Evolutionary conservation across 2,888 invertebrate genomes (phyloP), one percentile per base, ranked within the genome.

Genomic region (Furcula furcula): DNA sequence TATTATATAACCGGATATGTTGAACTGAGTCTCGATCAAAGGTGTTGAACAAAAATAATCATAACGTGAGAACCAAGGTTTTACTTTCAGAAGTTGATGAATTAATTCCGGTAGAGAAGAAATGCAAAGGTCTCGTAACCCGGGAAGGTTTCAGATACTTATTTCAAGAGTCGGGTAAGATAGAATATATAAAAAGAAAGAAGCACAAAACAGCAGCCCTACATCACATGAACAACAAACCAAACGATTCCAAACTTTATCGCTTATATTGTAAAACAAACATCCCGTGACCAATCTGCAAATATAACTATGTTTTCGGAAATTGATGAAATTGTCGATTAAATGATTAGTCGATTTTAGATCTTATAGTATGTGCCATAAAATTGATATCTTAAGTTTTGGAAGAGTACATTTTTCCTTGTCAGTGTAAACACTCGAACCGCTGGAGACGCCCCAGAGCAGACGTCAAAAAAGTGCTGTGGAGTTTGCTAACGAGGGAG

Each of bases 391-490:
- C 40, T 39, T 36, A 48, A 43, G 36, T 53, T 61, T 55, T 40
- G 28, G 31, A 47, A 36, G 45, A 55, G 62, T 30, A 65, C 50
- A 65, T 61, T 53, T 57, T 48, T 58, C 36, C 50, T 64, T 50
- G 58, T 55, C 48, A 55, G 59, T 60, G 63, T 63, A 72, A 75
- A 71, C 69, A 75, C 74, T 80, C 67, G 71, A 77, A 75, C 74
- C 67, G 58, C 69, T 65, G 55, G 76, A 76, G 74, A 75, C 73
- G 78, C 63, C 70, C 76, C 78, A 76, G 65, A 73, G 75, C 73
- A 81, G 78, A 83, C 79, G 84, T 79, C 81, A 80, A 82, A 83
- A 85, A 84, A 82, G 76, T 76, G 71, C 66, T 66, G 67, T 64
- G 55, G 69, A 77, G 77, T 73, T 79, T 73, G 66, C 76, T 84